Conservation (phyloP, 2,113 vertebrate genomes). For the Dolichallabes microphthalmus region DNA sequence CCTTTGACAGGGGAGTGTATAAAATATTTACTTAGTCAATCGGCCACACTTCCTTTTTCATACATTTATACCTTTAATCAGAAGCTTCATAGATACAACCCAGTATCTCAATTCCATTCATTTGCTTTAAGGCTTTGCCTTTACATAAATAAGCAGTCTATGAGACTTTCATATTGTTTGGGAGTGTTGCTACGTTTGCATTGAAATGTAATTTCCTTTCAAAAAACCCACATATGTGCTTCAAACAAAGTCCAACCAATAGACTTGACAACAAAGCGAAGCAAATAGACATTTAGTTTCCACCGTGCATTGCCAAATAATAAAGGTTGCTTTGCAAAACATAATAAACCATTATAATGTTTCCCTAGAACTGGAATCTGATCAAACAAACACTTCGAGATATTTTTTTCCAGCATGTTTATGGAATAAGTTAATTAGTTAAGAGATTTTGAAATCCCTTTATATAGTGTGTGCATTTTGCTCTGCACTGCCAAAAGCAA, state of each 20-base stretch:
- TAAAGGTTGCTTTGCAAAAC: not conserved
- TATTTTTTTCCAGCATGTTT: not conserved
- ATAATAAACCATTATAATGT: constrained; percentile 1
- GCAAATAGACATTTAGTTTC: not conserved
- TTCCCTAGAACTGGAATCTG: not conserved
- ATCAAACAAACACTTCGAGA: not conserved
- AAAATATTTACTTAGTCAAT: not conserved
- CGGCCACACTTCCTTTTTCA: not conserved
- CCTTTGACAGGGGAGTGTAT: no score
- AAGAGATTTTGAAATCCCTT: not conserved
- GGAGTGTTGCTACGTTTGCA: constrained; percentile 47
- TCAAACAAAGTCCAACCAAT: not conserved
- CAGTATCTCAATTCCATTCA: not conserved
- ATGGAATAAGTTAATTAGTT: not conserved
- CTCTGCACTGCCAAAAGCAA: not conserved
- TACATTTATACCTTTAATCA: not conserved
- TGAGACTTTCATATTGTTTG: not conserved
- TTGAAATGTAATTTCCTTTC: constrained; percentile 46
- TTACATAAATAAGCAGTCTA: not conserved
- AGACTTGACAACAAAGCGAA: not conserved
- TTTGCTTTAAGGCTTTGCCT: not conserved
- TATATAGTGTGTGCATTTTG: not conserved
- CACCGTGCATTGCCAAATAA: not conserved
- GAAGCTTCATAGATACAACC: not conserved
- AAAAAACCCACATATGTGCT: not conserved